Evolutionary conservation across 2,113 vertebrate genomes (phyloP).

Genomic region (Paramormyrops kingsleyae): DNA sequence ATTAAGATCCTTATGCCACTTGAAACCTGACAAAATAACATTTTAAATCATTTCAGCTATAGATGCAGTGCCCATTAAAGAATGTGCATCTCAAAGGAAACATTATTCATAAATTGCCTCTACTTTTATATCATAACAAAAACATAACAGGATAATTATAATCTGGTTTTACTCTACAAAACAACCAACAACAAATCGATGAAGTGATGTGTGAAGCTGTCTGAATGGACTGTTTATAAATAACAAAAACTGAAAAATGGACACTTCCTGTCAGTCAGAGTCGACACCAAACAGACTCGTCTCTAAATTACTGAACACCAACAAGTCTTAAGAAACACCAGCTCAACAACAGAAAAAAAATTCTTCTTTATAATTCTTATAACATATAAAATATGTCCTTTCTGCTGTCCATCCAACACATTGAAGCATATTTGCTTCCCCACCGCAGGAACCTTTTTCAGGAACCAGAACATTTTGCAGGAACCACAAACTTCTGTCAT

Average conservation of each 20-base stretch:
- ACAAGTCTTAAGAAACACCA: neutral
- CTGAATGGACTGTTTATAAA: neutral
- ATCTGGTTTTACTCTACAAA: neutral
- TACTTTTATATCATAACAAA: neutral
- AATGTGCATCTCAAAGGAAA: neutral
- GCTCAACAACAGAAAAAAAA: neutral
- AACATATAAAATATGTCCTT: neutral
- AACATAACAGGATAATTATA: neutral
- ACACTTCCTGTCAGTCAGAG: neutral
- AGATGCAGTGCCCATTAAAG: neutral
- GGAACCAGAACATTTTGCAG: neutral
- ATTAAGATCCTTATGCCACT: neutral
- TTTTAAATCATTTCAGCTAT: neutral
- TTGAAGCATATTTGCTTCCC: neutral
- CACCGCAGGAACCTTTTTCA: neutral
- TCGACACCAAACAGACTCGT: neutral
- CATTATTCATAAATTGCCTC: neutral
- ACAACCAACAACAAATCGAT: neutral
- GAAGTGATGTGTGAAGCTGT: neutral
- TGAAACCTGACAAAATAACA: neutral
- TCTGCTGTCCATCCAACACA: neutral
- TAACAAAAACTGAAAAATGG: neutral
- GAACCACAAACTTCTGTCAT: too few species aligned
- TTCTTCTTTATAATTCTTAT: neutral
- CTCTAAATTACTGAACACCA: neutral